Base-by-base conservation (phyloP, 2,113 vertebrate genomes). In the Sinocyclocheilus grahami region DNA sequence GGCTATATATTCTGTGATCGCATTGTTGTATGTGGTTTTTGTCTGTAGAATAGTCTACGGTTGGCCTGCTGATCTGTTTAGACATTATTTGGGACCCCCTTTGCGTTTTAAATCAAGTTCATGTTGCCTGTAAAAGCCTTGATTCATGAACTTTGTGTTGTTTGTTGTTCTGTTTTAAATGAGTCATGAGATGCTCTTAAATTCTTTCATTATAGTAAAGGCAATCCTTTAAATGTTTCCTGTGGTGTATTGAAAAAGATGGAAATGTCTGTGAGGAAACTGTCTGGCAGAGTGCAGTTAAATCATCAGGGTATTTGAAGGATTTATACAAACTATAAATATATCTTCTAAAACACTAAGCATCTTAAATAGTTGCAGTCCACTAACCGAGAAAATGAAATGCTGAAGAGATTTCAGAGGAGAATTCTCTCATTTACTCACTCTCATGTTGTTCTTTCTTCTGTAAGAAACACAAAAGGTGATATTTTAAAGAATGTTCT, bases 121-220 rank as follows among this genome's bases (percentile, higher is more conserved):
- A 77, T 2, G 71, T 30, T 51, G 48, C 81, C 33, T 69, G 55
- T 72, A 58, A 67, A 81, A 39, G 42, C 33, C 46, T 48, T n/a
- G 18, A 51, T 42, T 58, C 51, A 62, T 62, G 58, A 58, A 48
- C n/a, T 84, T 55, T 82, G 27, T 9, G 20, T 51, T 30, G 46
- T 77, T 60, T 77, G 46, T 71, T 65, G 72, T 58, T 83, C 72
- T 78, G 46, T 60, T 82, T 63, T 80, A 80, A 33, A 75, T 82
- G 42, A 71, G 37, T 62, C 63, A 24, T 85, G 20, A 77, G 39
- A 86, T 39, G 20, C 27, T 65, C 67, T 76, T 22, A 51, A 74
- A 81, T 62, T 51, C 46, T 53, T 67, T 78, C 27, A 67, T 67
- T 37, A 67, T 63, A 51, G 27, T n/a, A 30, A 78, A 8, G 14